phyloP scores from a whole-genome alignment of 2,888 invertebrate species.

The Cantharis rustica region DNA sequence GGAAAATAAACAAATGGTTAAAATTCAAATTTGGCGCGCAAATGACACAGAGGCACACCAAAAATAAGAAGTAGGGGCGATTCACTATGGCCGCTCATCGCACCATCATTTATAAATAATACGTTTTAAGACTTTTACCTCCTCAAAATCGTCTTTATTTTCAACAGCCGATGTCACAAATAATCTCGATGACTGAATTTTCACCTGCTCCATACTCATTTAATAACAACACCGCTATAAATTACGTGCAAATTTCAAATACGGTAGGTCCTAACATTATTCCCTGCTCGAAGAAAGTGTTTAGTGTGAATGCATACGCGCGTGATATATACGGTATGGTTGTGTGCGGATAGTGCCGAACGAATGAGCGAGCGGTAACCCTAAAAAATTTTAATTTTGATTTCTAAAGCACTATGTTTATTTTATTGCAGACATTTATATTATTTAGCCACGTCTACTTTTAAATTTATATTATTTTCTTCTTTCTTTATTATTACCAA shows the following conservation, averaged over 20 bases:
- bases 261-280: conserved; percentile 67
- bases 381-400: neutral
- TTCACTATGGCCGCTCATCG: conserved; percentile 61
- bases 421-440: neutral
- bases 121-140: conserved; percentile 70
- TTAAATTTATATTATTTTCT: neutral
- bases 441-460: neutral
- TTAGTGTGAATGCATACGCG: conserved; percentile 56
- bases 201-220: conserved; percentile 64
- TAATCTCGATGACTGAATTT: conserved; percentile 71
- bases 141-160: conserved; percentile 88
- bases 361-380: conserved; percentile 35
- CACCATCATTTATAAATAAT: conserved; percentile 56
- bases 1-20: conserved; percentile 52
- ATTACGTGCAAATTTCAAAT: conserved; percentile 62
- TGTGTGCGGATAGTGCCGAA: conserved; percentile 41
- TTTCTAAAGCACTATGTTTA: neutral
- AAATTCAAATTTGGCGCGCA: conserved; percentile 50
- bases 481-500: neutral
- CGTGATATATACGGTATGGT: conserved; percentile 54
- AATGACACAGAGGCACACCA: conserved; percentile 39
- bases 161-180: conserved; percentile 83
- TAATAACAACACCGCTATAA: conserved; percentile 59
- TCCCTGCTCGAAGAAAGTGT: conserved; percentile 58
- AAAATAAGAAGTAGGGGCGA: conserved; percentile 54